These are phyloP conservation scores for Metaphire vulgaris DNA, from an alignment of 1,140 invertebrate genomes.

Conservation along the genomic window DNA sequence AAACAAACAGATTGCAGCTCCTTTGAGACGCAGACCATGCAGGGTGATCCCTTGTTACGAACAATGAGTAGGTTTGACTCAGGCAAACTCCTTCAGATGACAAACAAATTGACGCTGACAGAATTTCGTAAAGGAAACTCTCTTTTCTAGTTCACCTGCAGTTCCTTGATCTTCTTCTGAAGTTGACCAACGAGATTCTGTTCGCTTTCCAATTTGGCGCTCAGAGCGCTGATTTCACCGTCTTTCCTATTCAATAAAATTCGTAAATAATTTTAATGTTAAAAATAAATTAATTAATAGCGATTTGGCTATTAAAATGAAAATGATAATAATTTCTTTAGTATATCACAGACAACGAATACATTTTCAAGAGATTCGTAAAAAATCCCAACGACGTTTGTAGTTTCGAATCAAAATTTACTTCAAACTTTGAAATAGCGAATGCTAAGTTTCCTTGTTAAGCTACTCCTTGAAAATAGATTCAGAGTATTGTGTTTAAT, in stretches of 20 bases:
- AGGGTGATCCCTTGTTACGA: too few species aligned
- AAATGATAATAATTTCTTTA: background rate
- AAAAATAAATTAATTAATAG: background rate
- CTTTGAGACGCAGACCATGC: too few species aligned
- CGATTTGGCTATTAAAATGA: background rate
- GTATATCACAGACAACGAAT: background rate
- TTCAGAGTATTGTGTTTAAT: background rate
- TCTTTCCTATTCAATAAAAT: constrained; percentile 62
- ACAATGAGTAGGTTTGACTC: too few species aligned
- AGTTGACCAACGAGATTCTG: too few species aligned
- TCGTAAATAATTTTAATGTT: too few species aligned
- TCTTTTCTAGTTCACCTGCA: too few species aligned
- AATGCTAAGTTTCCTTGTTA: background rate
- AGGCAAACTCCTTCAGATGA: constrained; percentile 27
- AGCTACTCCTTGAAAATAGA: background rate
- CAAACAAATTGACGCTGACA: constrained; percentile 56
- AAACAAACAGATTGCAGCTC: too few species aligned
- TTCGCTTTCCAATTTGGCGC: constrained; percentile 94
- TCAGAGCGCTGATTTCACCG: constrained; percentile 88
- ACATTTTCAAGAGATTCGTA: background rate
- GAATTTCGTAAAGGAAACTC: too few species aligned
- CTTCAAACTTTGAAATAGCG: background rate
- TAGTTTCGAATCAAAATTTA: background rate
- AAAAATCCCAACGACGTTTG: background rate
- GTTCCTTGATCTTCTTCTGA: too few species aligned